Percentiles rank a stretch among this genome's conserved stretches.
These are phyloP conservation scores for Invenusta paracnida DNA, from an alignment of 2,888 invertebrate genomes.

Conservation along the genomic window DNA sequence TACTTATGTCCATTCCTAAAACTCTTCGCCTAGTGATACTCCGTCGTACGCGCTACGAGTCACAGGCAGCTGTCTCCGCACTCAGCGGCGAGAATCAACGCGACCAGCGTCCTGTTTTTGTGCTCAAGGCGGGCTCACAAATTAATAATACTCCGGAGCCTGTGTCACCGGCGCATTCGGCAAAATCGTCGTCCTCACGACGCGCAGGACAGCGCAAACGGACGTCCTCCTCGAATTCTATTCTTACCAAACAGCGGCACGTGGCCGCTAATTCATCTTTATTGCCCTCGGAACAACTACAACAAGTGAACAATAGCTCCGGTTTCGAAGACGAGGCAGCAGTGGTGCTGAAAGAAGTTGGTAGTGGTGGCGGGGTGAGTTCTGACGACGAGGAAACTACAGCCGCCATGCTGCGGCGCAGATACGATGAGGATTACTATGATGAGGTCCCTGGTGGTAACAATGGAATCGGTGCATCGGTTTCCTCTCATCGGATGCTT, in stretches of 20 bases:
- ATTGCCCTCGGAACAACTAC: too few relatives aligned
- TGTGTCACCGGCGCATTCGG: background rate
- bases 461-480: background rate
- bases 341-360: background rate
- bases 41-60: slow-evolving; percentile 33
- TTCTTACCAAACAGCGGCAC: background rate
- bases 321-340: background rate
- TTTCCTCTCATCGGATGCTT: slow-evolving; percentile 35
- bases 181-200: background rate
- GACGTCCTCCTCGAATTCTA: background rate
- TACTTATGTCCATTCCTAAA: slow-evolving; percentile 96
- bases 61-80: background rate
- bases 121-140: background rate
- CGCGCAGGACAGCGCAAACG: background rate
- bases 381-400: slow-evolving; percentile 33
- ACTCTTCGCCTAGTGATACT: slow-evolving; percentile 81
- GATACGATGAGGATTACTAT: slow-evolving; percentile 16
- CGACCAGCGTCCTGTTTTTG: background rate
- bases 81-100: background rate
- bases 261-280: too few relatives aligned
- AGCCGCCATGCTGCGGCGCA: slow-evolving; percentile 34
- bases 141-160: background rate
- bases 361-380: background rate
- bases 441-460: slow-evolving; percentile 17
- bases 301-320: too few relatives aligned